These are phyloP conservation scores for Dynastes hyllus DNA, from an alignment of 2,888 invertebrate species.

Conservation along the genomic window DNA sequence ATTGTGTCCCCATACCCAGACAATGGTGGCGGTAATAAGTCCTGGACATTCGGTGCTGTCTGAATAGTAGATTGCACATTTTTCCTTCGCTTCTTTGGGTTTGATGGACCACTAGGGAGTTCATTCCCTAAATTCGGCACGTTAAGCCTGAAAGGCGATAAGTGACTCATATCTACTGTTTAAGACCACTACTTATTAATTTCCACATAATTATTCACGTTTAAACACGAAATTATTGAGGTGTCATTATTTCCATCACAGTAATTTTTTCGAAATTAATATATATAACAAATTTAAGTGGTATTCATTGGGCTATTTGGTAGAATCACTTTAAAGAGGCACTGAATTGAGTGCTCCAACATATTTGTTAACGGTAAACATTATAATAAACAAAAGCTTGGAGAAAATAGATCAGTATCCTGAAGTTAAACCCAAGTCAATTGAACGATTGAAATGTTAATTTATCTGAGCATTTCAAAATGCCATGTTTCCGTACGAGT, in stretches of 20 bases:
- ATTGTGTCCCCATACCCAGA: slow-evolving; percentile 95
- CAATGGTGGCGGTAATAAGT: slow-evolving; percentile 89
- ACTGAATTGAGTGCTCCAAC: neutral
- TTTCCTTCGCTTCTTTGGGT: slow-evolving; percentile 91
- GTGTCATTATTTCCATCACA: slow-evolving; percentile 34
- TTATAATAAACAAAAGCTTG: slow-evolving; percentile 41
- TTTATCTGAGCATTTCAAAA: too few relatives aligned
- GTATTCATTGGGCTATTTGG: neutral
- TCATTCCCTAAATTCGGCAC: slow-evolving; percentile 69
- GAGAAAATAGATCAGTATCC: slow-evolving; percentile 38
- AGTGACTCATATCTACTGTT: slow-evolving; percentile 66
- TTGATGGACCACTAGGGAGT: slow-evolving; percentile 82
- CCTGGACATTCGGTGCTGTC: slow-evolving; percentile 83
- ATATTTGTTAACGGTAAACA: slow-evolving; percentile 41
- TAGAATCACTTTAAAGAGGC: slow-evolving; percentile 10
- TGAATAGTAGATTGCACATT: slow-evolving; percentile 81
- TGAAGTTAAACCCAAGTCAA: slow-evolving; percentile 31
- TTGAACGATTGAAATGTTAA: neutral
- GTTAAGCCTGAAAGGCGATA: slow-evolving; percentile 69
- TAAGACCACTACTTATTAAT: slow-evolving; percentile 30
- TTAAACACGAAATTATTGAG: slow-evolving; percentile 29
- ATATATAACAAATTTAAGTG: neutral
- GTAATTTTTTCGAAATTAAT: slow-evolving; percentile 11
- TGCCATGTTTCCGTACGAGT: too few relatives aligned
- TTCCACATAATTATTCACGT: slow-evolving; percentile 35